These are phyloP conservation scores for Brotula barbata DNA, from an alignment of 2,797 vertebrate species.

Conservation along the genomic window DNA sequence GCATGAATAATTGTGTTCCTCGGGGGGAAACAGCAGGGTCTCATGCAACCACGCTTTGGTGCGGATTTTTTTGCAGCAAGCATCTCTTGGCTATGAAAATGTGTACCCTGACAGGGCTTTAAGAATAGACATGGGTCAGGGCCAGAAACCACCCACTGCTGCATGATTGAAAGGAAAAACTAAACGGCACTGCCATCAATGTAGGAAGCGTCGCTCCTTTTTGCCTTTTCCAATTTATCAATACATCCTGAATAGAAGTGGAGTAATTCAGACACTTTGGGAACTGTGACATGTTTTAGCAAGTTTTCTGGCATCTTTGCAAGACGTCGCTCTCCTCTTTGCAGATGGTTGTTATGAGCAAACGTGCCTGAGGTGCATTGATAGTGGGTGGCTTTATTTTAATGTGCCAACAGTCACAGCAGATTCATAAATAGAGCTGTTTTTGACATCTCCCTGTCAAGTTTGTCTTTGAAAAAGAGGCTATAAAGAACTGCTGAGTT, in stretches of 20 bases:
- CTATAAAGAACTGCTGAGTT: slow-evolving; percentile 20
- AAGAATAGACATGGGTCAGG: slow-evolving; percentile 26
- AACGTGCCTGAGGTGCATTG: slow-evolving; percentile 42
- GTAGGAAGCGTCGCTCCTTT: neutral
- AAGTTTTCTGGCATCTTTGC: slow-evolving; percentile 21
- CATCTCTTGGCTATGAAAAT: slow-evolving; percentile 41
- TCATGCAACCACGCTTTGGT: slow-evolving; percentile 44
- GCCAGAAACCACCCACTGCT: neutral
- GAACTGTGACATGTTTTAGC: slow-evolving; percentile 38
- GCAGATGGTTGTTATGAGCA: slow-evolving; percentile 33
- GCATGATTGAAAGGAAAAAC: slow-evolving; percentile 22
- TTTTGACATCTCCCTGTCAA: slow-evolving; percentile 36
- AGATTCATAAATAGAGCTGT: slow-evolving; percentile 29
- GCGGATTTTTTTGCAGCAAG: slow-evolving; percentile 43
- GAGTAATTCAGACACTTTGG: slow-evolving; percentile 28
- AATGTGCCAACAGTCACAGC: slow-evolving; percentile 22
- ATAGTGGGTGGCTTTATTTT: slow-evolving; percentile 30
- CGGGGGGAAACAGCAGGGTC: slow-evolving; percentile 32
- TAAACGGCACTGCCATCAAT: neutral
- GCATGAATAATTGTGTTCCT: slow-evolving; percentile 44
- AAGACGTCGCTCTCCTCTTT: slow-evolving; percentile 29
- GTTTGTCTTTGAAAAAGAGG: slow-evolving; percentile 14
- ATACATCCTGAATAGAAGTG: slow-evolving; percentile 7
- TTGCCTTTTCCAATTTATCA: slow-evolving; percentile 19
- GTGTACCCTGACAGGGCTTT: neutral